Evolutionary conservation across 37 sponge, comb jelly and placozoan species (phyloP).

Genomic region (Aphrocallistes beatrix): DNA sequence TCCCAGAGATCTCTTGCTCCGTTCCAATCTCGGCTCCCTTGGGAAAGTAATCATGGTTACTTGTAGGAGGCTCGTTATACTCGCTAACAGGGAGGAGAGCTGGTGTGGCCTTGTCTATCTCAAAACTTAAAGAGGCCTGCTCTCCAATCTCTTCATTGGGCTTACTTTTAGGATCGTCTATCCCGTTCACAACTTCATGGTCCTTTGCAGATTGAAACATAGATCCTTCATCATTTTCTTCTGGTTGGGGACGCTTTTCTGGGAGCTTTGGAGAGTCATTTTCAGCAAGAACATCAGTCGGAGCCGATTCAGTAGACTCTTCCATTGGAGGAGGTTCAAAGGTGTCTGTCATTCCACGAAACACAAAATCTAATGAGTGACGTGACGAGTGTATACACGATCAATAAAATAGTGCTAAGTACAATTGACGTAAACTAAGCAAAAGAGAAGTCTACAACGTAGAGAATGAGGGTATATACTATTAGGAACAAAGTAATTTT

Average conservation of each 20-base stretch:
- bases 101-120: background rate
- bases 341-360: background rate
- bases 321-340: background rate
- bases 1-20: slow-evolving; percentile 43
- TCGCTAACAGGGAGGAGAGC: background rate
- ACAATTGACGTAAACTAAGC: too few relatives aligned
- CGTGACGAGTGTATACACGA: too few relatives aligned
- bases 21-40: background rate
- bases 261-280: background rate
- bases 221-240: background rate
- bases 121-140: background rate
- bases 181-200: background rate
- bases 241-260: background rate
- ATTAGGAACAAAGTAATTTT: too few relatives aligned
- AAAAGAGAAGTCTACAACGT: too few relatives aligned
- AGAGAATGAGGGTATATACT: too few relatives aligned
- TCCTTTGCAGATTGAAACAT: background rate
- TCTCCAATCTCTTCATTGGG: background rate
- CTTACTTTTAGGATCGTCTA: background rate
- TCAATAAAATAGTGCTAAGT: too few relatives aligned
- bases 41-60: background rate
- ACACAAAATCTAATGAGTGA: too few relatives aligned
- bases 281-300: background rate
- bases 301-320: background rate
- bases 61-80: background rate